Base-by-base conservation (phyloP, 2,113 vertebrate species). In the Australoheros scitulus region DNA sequence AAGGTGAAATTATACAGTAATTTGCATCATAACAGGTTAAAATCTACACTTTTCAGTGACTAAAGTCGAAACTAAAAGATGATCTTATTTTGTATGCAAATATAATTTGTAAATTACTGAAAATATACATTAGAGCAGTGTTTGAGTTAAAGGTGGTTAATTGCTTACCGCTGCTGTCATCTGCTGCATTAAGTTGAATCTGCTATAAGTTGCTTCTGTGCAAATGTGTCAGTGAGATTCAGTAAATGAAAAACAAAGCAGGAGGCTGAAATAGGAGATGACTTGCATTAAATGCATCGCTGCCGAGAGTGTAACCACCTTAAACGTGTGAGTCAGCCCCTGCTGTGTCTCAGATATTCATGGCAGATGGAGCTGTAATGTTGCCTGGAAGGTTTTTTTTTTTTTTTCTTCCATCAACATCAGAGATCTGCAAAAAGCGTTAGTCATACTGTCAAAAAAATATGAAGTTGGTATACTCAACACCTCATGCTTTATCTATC, bases 341-440 rank as follows among this genome's bases (percentile, higher is more conserved):
- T 29, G 79, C 86, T 64, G 79, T 36, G 82, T 50, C 26, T 52
- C 26, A 55, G 26, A 55, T 72, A 72, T 55, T 14, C 32, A 18
- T 47, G 65, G 74, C 86, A 84, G 86, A 88, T 61, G 86, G 79
- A 84, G 82, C 86, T 32, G 77, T 41, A 22, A 80, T 80, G 72
- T 58, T 77, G 81, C 77, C 81, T 80, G 81, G 56, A 47, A 83
- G 85, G 55, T 61, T 24, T 82, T 76, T 87, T 76, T 78, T 26
- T 15, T 22, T 7, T 18, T 22, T 2, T 7, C 24, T 7, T 56
- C 20, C 75, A 47, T 77, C 75, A n/a, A 38, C 57, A 32, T 68
- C 68, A 17, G 58, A 11, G 58, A 7, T 75, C 68, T 55, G 80
- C 43, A 55, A 22, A 15, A 76, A 41, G 47, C 0, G 0, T 70